These are phyloP conservation scores for Sitobion miscanthi DNA, from an alignment of 1,140 invertebrate genomes.

Conservation along the genomic window DNA sequence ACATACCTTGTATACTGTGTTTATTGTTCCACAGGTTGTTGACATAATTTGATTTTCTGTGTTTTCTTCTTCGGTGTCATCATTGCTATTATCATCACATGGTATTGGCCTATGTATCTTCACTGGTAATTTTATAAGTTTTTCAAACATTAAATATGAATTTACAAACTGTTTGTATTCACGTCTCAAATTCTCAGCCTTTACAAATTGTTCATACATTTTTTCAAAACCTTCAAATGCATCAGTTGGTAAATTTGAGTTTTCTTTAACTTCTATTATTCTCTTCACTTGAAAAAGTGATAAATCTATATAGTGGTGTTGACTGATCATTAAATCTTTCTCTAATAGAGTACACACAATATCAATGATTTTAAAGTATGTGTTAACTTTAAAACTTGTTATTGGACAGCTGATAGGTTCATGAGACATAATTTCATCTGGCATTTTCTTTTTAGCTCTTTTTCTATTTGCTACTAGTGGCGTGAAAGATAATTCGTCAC, in stretches of 20 bases:
- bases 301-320: neutral
- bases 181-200: neutral
- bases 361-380: too few species aligned
- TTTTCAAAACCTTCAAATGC: neutral
- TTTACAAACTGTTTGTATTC: neutral
- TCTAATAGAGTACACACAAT: too few species aligned
- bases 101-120: neutral
- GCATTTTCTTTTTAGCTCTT: neutral
- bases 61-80: too few species aligned
- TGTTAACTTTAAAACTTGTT: too few species aligned
- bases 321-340: too few species aligned
- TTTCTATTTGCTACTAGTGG: neutral
- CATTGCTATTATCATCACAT: too few species aligned
- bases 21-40: too few species aligned
- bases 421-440: neutral
- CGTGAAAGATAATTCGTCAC: neutral
- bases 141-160: neutral
- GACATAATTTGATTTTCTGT: too few species aligned
- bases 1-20: too few species aligned
- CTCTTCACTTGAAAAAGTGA: neutral
- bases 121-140: neutral
- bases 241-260: neutral
- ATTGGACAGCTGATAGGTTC: neutral
- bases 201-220: neutral
- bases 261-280: neutral